phyloP scores from a whole-genome alignment of 2,797 vertebrate genomes.

The Urosaurus nigricauda region DNA sequence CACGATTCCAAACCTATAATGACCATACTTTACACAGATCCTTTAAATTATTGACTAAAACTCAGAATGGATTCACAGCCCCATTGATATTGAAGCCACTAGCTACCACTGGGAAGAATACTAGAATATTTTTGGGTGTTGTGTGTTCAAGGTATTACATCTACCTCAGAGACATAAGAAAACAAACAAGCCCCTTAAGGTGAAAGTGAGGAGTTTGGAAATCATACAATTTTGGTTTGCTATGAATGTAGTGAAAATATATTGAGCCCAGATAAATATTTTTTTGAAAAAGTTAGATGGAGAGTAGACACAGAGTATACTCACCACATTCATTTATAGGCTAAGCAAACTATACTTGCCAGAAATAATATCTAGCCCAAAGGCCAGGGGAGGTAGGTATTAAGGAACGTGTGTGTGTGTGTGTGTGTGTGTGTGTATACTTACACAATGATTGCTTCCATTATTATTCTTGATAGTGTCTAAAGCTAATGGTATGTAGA shows the following conservation, averaged over 20 bases:
- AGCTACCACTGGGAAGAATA: background rate
- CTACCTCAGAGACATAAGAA: background rate
- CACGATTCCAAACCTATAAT: too few species aligned
- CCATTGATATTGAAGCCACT: too few species aligned
- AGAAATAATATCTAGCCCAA: background rate
- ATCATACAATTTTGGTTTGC: background rate
- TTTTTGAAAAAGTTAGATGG: background rate
- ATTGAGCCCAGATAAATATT: background rate
- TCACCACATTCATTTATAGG: background rate
- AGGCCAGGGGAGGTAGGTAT: background rate
- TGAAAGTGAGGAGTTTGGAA: too few species aligned
- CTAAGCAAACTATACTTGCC: background rate
- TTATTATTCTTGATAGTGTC: background rate
- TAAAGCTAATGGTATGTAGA: background rate
- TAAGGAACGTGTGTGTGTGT: too few species aligned
- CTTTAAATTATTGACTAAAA: too few species aligned
- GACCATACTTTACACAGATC: too few species aligned
- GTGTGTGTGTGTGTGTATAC: too few species aligned
- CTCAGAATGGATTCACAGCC: too few species aligned
- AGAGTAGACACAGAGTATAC: background rate
- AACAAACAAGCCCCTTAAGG: background rate
- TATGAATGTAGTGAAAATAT: background rate
- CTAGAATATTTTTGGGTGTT: background rate
- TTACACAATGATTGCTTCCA: background rate
- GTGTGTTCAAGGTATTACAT: background rate